Evolutionary conservation across 2,113 vertebrate species (phyloP).

Genomic region (Scatophagus argus): DNA sequence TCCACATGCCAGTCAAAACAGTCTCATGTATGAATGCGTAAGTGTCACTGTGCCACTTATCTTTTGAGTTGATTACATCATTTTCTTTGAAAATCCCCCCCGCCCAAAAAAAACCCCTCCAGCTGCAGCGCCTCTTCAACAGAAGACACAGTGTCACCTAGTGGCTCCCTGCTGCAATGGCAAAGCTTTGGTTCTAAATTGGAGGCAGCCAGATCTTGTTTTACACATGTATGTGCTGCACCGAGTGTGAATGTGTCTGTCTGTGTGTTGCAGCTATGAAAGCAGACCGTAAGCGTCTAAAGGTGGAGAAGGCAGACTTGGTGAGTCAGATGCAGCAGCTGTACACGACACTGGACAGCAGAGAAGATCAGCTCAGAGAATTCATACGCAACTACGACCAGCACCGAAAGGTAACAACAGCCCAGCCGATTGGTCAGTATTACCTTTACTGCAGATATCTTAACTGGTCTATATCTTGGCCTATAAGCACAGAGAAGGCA

Average conservation of each 20-base stretch:
- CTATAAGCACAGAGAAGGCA: not conserved
- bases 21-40: constrained; percentile 31
- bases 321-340: constrained; percentile 99
- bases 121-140: not conserved
- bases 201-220: not conserved
- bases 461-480: not conserved
- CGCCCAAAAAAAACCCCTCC: not conserved
- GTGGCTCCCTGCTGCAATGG: constrained; percentile 47
- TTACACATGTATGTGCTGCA: constrained; percentile 85
- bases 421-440: not conserved
- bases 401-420: constrained; percentile 90
- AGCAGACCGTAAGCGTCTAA: constrained; percentile 94
- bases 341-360: constrained; percentile 96
- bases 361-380: constrained; percentile 96
- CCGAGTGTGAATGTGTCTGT: constrained; percentile 12
- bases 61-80: constrained; percentile 58
- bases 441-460: not conserved
- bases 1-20: constrained; percentile 25
- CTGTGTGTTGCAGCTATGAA: constrained; percentile 91
- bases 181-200: not conserved
- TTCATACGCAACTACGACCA: constrained; percentile 99
- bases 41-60: constrained; percentile 28
- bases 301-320: constrained; percentile 94
- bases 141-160: constrained; percentile 65
- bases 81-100: constrained; percentile 30